These are phyloP conservation scores for Podarcis raffonei DNA, from an alignment of 2,113 vertebrate species.

Conservation along the genomic window DNA sequence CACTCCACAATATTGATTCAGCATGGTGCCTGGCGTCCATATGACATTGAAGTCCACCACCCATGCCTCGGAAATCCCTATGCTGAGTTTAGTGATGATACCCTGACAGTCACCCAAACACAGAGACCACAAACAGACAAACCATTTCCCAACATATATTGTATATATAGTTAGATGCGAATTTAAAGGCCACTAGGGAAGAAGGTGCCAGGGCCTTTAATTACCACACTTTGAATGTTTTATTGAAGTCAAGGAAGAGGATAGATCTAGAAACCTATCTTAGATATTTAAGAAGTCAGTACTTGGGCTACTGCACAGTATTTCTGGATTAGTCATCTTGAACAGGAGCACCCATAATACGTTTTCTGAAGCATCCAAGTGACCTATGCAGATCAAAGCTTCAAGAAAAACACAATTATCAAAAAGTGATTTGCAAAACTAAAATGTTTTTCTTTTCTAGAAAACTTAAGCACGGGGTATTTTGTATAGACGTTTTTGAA, in stretches of 20 bases:
- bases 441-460: neutral
- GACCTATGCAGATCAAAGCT: neutral
- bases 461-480: neutral
- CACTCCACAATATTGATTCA: too few species aligned
- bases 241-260: neutral
- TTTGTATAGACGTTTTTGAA: neutral
- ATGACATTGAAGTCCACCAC: too few species aligned
- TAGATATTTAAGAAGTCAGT: neutral
- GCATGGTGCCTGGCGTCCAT: too few species aligned
- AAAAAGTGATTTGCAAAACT: neutral
- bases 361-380: neutral
- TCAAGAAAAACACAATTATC: neutral
- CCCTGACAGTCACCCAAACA: too few species aligned
- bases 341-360: neutral
- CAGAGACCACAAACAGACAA: too few species aligned
- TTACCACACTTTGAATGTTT: neutral
- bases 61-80: too few species aligned
- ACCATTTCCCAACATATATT: too few species aligned
- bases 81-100: too few species aligned
- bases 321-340: neutral
- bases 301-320: neutral
- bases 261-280: neutral
- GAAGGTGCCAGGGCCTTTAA: neutral
- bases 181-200: neutral
- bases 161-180: neutral